Evolutionary conservation across 2,888 invertebrate species (phyloP).

Genomic region (Leptopterna dolabrata): DNA sequence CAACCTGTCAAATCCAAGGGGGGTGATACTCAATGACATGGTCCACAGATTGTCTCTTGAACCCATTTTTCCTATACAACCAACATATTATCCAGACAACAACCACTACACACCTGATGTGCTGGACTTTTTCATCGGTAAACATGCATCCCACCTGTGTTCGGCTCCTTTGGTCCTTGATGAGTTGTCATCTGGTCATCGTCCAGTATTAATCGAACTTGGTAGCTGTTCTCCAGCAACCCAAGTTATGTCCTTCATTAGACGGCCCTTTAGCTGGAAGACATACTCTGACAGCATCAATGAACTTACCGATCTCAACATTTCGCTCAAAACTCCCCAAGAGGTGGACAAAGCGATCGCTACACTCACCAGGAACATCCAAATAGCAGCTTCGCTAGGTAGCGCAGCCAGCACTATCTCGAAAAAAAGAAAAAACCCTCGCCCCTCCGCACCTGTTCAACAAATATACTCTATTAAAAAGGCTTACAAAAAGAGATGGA

Average conservation of each 20-base stretch:
- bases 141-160: no score
- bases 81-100: constrained; percentile 31
- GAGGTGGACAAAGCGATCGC: no score
- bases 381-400: neutral
- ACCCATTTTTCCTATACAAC: neutral
- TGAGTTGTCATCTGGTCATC: constrained; percentile 25
- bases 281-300: neutral
- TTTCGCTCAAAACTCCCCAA: no score
- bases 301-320: no score
- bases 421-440: neutral
- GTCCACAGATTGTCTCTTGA: no score
- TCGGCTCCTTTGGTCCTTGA: neutral
- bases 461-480: neutral
- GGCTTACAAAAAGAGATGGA: no score
- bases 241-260: neutral
- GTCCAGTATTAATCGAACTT: constrained; percentile 17
- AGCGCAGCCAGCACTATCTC: neutral
- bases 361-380: constrained; percentile 35
- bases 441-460: neutral
- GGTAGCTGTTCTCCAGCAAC: neutral
- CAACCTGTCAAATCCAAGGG: neutral
- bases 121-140: no score
- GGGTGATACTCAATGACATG: no score
- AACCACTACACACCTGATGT: no score
- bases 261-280: constrained; percentile 7